Percentiles rank a stretch among this genome's conserved stretches.
These are phyloP conservation scores for Epinephelus fuscoguttatus DNA, from an alignment of 2,113 vertebrate species.

Conservation along the genomic window DNA sequence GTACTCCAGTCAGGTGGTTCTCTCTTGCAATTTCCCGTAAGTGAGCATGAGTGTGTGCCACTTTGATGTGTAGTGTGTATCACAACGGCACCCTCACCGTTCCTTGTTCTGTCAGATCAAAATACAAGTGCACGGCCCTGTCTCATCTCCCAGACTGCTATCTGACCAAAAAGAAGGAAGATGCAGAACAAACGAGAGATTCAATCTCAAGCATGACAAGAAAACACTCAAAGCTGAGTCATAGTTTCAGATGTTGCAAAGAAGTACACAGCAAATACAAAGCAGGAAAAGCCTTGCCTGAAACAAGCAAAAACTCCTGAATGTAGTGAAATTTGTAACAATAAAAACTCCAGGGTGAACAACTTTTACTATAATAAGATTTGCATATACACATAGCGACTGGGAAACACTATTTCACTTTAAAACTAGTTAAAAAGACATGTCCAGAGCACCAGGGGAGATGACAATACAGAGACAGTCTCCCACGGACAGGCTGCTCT, in stretches of 20 bases:
- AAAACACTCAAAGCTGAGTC: constrained; percentile 17
- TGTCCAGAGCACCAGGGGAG: background rate
- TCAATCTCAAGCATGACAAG: background rate
- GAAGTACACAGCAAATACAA: background rate
- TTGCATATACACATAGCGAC: background rate
- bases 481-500: background rate
- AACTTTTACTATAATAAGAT: background rate
- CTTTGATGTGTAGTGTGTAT: constrained; percentile 40
- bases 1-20: background rate
- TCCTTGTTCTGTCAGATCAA: constrained; percentile 20
- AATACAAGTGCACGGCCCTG: constrained; percentile 19
- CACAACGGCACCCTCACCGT: constrained; percentile 19
- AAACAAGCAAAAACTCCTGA: background rate
- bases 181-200: background rate
- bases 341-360: background rate
- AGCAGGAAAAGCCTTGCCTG: background rate
- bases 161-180: constrained; percentile 33
- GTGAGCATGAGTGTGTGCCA: background rate
- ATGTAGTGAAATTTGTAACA: background rate
- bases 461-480: background rate
- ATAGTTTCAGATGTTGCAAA: background rate
- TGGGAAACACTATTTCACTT: background rate
- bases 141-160: constrained; percentile 28
- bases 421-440: background rate
- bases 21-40: constrained; percentile 4